Evolutionary conservation across 2,797 vertebrate genomes (phyloP), one percentile per base, ranked within the genome.

Genomic region (Furcifer pardalis): DNA sequence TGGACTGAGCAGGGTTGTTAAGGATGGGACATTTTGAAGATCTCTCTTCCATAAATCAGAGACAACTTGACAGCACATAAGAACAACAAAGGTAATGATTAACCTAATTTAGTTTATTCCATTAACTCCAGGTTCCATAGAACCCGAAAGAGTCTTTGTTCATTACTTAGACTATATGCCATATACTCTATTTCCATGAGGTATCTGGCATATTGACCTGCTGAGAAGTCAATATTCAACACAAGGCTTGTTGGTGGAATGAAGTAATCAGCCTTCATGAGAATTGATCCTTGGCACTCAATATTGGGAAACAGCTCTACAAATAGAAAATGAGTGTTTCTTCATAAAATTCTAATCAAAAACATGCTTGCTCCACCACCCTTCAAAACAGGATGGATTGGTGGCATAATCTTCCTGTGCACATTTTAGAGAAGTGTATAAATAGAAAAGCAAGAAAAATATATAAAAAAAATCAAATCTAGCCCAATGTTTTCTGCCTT

Each of bases 141-240:
- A 90, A 62, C 56, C 79, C 84, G 77, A 81, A 86, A 91, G 49
- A 71, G 7, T 37, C 83, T 90, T 85, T 75, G 65, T 82, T 82
- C 87, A 73, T 69, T 62, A 32, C 78, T 32, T 9, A 85, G 91
- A 85, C 68, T 17, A 69, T 84, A 77, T 69, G 81, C 71, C 75
- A 89, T 60, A 83, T 92, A 89, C 93, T 91, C 80, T 88, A 2
- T 91, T 91, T 88, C 65, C 72, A 89, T 75, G 85, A 40, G 89
- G 86, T 82, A 62, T 84, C 68, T 79, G 84, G 91, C 84, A 84
- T 83, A 93, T 89, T 89, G 91, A 94, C 88, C 78, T 82, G 40
- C 75, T 77, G 44, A 44, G 15, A 77, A 89, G 86, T 79, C 86
- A 86, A 76, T 60, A 85, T 49, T 0, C 0, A 71, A 88, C 74